Evolutionary conservation across 1,140 invertebrate genomes (phyloP), one percentile per base, ranked within the genome.

Genomic region (Caenorhabditis tropicalis): DNA sequence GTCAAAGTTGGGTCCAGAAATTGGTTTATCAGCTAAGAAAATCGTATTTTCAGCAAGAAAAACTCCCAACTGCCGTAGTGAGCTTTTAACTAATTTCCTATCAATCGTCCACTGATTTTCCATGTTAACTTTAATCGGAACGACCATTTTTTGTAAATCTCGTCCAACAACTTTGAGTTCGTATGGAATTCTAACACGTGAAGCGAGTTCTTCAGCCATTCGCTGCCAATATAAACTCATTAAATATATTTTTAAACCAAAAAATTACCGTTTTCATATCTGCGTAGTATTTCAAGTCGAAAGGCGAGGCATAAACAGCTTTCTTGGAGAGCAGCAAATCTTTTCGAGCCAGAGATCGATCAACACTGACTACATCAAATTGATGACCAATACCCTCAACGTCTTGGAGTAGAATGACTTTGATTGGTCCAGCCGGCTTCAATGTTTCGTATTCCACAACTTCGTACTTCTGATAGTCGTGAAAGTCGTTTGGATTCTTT

Each of bases 371-470:
- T 6, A 90, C 87, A 82, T 91, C 90, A 49, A 89, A 91, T 58
- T 91, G 88, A n/a, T 90, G 81, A 33, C 90, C 90, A 65, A 90
- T 48, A 27, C 89, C 90, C 86, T 91, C 90, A 58, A 91, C 85
- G 51, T 91, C 90, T 65, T 90, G 82, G 27, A 91, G 58, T n/a
- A 91, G 74, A 79, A 91, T 91, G 16, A 91, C 85, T 85, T 89
- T 89, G 31, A 91, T 21, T 1, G 89, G 88, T 19, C 84, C 82
- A 7, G 88, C 85, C 7, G 70, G 24, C 29, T 82, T 87, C 19
- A 82, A 58, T 24, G 88, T 83, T 79, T 88, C 85, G n/a, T 74
- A 79, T n/a, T 88, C 87, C 16, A 89, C 65, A 15, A 88, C 86
- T 46, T 88, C 90, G 31, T 88, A 88, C 56, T 90, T 90, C 83